These are phyloP conservation scores for Quadroppia sp. DNA, from an alignment of 2,888 invertebrate species.

Conservation along the genomic window DNA sequence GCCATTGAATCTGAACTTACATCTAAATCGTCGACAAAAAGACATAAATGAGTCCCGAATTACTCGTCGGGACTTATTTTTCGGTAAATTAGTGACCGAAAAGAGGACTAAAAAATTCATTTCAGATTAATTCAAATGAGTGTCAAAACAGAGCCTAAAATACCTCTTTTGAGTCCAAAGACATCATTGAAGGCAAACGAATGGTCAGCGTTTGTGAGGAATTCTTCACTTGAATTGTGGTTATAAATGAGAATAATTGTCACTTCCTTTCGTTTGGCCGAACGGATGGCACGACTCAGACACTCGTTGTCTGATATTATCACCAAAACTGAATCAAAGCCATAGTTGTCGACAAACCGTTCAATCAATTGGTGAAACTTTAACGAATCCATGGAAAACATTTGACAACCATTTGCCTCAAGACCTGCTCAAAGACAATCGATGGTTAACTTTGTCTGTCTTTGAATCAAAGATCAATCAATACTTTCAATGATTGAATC, in stretches of 20 bases:
- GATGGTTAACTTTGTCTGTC: not conserved
- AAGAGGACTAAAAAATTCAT: constrained; percentile 1
- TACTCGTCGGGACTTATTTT: not conserved
- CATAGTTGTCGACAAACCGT: not conserved
- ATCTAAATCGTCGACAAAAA: not conserved
- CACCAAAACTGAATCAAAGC: constrained; percentile 7
- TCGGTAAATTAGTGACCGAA: constrained; percentile 17
- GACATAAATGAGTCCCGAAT: constrained; percentile 17
- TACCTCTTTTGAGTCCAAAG: constrained; percentile 11
- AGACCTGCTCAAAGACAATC: not conserved
- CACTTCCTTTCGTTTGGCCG: not conserved
- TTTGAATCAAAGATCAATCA: not conserved
- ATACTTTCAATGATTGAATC: constrained; percentile 12
- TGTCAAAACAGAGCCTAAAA: not conserved
- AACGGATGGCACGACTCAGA: not conserved
- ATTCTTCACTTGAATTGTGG: not conserved
- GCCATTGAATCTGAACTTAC: constrained; percentile 1
- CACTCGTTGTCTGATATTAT: not conserved
- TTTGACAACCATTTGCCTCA: not conserved
- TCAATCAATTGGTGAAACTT: not conserved
- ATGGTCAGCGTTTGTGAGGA: not conserved
- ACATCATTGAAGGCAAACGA: not conserved
- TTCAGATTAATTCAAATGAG: not conserved
- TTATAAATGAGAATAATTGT: not conserved
- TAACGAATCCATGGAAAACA: not conserved